These are phyloP conservation scores for Micromesistius poutassou DNA, from an alignment of 2,797 vertebrate species.

Conservation along the genomic window DNA sequence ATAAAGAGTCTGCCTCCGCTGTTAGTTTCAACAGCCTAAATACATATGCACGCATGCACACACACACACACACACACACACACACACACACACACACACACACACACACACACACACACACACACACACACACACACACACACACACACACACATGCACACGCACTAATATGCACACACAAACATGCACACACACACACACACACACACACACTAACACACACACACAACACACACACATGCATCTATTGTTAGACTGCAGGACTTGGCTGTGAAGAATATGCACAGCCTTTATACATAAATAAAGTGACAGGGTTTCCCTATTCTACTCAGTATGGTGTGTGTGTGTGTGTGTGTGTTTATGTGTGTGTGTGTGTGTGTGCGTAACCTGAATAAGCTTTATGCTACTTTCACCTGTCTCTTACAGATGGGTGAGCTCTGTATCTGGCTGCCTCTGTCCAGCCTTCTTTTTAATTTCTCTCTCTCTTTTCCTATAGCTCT, in stretches of 20 bases:
- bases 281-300: too few relatives aligned
- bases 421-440: slow-evolving; percentile 11
- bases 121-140: not conserved
- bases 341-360: not conserved
- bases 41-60: not conserved
- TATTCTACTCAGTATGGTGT: not conserved
- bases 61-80: not conserved
- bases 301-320: too few relatives aligned
- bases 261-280: too few relatives aligned
- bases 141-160: too few relatives aligned
- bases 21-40: too few relatives aligned
- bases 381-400: slow-evolving; percentile 34
- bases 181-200: not conserved
- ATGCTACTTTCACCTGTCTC: slow-evolving; percentile 48
- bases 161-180: not conserved
- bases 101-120: not conserved
- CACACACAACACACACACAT: too few relatives aligned
- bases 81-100: not conserved
- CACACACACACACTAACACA: not conserved
- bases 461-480: not conserved
- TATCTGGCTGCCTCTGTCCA: not conserved
- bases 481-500: slow-evolving; percentile 14
- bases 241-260: too few relatives aligned
- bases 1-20: too few relatives aligned
- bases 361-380: not conserved